These are phyloP conservation scores for Cheirogaleus medius DNA, from an alignment of 2,113 vertebrate genomes.

Conservation along the genomic window DNA sequence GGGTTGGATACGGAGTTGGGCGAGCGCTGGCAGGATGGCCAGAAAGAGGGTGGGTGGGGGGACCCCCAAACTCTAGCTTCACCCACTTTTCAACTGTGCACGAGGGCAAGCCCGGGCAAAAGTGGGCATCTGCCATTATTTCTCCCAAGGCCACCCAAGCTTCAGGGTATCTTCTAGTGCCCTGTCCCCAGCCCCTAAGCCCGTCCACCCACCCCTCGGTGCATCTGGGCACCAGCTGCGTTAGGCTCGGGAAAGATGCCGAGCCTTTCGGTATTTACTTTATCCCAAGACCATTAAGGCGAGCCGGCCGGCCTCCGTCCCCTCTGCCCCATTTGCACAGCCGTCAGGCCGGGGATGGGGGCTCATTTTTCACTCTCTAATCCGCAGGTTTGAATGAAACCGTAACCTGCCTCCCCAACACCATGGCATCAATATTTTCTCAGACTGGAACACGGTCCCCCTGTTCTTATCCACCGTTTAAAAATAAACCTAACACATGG, in stretches of 20 bases:
- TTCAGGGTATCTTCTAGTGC: background rate
- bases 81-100: background rate
- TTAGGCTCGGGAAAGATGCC: conserved; percentile 53
- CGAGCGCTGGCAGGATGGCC: background rate
- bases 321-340: conserved; percentile 60
- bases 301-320: conserved; percentile 49
- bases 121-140: background rate
- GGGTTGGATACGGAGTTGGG: background rate
- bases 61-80: background rate
- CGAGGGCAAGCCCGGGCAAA: background rate
- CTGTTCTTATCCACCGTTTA: conserved; percentile 59
- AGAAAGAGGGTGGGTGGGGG: background rate
- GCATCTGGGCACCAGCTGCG: conserved; percentile 73
- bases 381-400: conserved; percentile 71
- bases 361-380: conserved; percentile 74
- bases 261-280: conserved; percentile 69
- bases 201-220: background rate
- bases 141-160: background rate
- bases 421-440: conserved; percentile 58
- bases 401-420: conserved; percentile 56
- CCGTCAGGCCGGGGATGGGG: conserved; percentile 37
- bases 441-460: conserved; percentile 54
- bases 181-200: background rate
- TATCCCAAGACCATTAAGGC: conserved; percentile 54
- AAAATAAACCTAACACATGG: conserved; percentile 72